Conservation (phyloP, 2,113 vertebrate genomes). For the Pseudorasbora parva region DNA sequence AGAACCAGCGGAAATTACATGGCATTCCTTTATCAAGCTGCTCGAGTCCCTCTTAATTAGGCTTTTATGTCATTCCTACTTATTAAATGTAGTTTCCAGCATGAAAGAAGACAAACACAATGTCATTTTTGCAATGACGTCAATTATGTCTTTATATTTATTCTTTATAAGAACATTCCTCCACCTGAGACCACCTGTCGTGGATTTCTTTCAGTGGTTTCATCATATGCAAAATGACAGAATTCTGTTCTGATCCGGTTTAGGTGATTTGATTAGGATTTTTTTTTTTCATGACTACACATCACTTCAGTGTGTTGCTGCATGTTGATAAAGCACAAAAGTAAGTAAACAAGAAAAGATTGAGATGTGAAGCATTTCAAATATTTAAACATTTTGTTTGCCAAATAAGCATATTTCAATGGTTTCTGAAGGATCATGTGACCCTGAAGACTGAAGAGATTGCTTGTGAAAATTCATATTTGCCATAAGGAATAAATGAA, state of each 20-base stretch:
- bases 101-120: slow-evolving; percentile 52
- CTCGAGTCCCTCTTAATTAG: slow-evolving; percentile 83
- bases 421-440: not conserved
- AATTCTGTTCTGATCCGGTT: not conserved
- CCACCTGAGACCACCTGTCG: slow-evolving; percentile 28
- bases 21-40: slow-evolving; percentile 83
- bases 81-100: slow-evolving; percentile 53
- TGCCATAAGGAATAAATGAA: not conserved
- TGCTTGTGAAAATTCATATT: not conserved
- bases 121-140: slow-evolving; percentile 46
- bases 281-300: not conserved
- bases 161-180: slow-evolving; percentile 29
- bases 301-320: not conserved
- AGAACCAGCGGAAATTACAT: slow-evolving; percentile 82
- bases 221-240: not conserved
- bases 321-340: not conserved
- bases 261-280: not conserved
- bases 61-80: slow-evolving; percentile 57
- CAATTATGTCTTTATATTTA: slow-evolving; percentile 58
- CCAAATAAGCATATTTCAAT: not conserved
- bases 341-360: not conserved
- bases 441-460: not conserved
- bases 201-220: not conserved
- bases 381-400: not conserved
- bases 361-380: not conserved